Conservation (phyloP, 2,888 invertebrate species). For the Mimas tiliae region DNA sequence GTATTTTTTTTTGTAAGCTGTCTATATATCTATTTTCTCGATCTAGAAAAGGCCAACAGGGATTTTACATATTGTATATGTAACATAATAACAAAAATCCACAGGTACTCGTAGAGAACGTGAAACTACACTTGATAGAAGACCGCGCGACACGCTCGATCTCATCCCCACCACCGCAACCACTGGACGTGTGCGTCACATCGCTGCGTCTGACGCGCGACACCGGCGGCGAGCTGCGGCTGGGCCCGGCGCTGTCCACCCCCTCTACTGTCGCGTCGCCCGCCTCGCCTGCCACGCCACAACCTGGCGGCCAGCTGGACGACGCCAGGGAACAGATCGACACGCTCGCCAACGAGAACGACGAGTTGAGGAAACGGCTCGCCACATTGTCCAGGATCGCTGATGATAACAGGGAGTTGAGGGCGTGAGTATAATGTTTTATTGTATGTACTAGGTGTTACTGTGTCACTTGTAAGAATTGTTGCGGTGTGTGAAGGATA, state of each 20-base stretch:
- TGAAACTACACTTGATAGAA: conserved; percentile 91
- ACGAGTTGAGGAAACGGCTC: conserved; percentile 77
- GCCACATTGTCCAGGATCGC: conserved; percentile 79
- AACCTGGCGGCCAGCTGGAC: conserved; percentile 73
- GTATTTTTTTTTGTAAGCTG: no score
- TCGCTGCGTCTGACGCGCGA: conserved; percentile 89
- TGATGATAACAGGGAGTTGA: conserved; percentile 80
- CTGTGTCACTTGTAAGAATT: no score
- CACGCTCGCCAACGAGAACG: conserved; percentile 74
- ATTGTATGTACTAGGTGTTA: no score
- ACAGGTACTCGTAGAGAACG: conserved; percentile 90
- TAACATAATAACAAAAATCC: neutral
- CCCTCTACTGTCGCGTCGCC: conserved; percentile 60
- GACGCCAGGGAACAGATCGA: conserved; percentile 69
- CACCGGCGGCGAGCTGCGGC: conserved; percentile 89
- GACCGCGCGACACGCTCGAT: conserved; percentile 91
- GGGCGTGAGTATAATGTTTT: conserved; percentile 70
- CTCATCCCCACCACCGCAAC: conserved; percentile 92
- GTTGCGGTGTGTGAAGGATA: no score
- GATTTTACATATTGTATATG: no score
- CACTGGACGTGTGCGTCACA: conserved; percentile 90
- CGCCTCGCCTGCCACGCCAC: conserved; percentile 61
- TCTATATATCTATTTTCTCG: no score
- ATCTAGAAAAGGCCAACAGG: no score
- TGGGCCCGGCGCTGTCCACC: conserved; percentile 84